A percentile compares a stretch with the other conserved stretches of the same genome.
Conservation (phyloP, 2,888 invertebrate species). For the Electrophaes corylata region DNA sequence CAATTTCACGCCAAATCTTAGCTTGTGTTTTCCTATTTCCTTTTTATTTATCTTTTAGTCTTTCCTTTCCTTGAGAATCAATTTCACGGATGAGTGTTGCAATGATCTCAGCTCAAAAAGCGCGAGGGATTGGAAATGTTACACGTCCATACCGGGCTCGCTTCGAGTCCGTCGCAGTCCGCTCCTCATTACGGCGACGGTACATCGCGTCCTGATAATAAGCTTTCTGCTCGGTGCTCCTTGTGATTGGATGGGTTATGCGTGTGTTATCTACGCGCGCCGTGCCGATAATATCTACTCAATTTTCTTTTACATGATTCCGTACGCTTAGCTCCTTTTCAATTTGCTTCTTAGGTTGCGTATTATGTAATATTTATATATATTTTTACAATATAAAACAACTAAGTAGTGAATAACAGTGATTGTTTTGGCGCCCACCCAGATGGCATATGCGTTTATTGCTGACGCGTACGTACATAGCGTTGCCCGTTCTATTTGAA, state of each 20-base stretch:
- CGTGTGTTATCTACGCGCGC: slow-evolving; percentile 77
- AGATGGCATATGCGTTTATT: slow-evolving; percentile 72
- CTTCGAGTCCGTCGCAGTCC: slow-evolving; percentile 42
- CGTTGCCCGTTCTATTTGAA: slow-evolving; percentile 37
- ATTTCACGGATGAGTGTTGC: slow-evolving; percentile 84
- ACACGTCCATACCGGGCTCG: slow-evolving; percentile 31
- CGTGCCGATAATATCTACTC: slow-evolving; percentile 69
- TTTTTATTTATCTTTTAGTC: slow-evolving; percentile 84
- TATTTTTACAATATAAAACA: slow-evolving; percentile 54
- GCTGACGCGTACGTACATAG: slow-evolving; percentile 67
- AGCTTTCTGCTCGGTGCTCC: slow-evolving; percentile 76
- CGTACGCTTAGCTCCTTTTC: slow-evolving; percentile 56
- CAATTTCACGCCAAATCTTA: slow-evolving; percentile 85
- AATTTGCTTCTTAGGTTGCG: slow-evolving; percentile 49
- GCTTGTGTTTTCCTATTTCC: slow-evolving; percentile 84
- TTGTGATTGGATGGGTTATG: slow-evolving; percentile 79
- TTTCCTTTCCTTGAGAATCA: slow-evolving; percentile 83
- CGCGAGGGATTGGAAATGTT: slow-evolving; percentile 60
- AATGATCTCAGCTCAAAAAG: slow-evolving; percentile 82
- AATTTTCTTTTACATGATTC: slow-evolving; percentile 72
- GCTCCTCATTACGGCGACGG: slow-evolving; percentile 70
- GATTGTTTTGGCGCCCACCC: slow-evolving; percentile 81
- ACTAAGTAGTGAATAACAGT: slow-evolving; percentile 79
- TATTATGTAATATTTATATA: slow-evolving; percentile 44
- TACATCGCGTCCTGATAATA: slow-evolving; percentile 74